phyloP scores from a whole-genome alignment of 2,113 vertebrate species.

The Tachysurus vachellii region DNA sequence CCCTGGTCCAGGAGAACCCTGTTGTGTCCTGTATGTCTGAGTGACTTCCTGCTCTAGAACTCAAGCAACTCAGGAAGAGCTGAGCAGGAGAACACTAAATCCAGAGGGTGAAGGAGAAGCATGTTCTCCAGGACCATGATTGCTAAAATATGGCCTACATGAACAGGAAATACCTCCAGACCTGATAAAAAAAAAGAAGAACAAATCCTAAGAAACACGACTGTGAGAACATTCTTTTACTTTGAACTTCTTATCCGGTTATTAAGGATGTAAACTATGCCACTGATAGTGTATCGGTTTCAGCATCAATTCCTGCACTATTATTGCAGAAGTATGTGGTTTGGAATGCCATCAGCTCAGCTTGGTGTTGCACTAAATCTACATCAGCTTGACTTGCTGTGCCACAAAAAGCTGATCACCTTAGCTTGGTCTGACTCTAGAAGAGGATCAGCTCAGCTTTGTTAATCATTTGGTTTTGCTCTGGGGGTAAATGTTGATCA shows the following conservation, averaged over 20 bases:
- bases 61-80: background rate
- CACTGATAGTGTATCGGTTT: no score
- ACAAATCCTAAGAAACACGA: background rate
- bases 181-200: background rate
- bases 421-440: background rate
- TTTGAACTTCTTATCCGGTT: background rate
- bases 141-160: background rate
- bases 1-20: background rate
- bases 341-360: background rate
- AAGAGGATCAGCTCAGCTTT: background rate
- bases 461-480: no score
- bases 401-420: background rate
- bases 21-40: background rate
- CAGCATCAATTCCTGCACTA: no score
- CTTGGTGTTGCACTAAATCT: background rate
- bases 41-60: background rate
- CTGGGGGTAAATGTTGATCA: no score
- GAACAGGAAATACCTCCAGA: background rate
- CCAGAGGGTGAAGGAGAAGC: no score
- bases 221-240: background rate
- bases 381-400: background rate
- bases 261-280: no score
- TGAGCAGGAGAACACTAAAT: background rate
- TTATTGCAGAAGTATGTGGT: no score
- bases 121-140: background rate